These are phyloP conservation scores for Alosa sapidissima DNA, from an alignment of 2,797 vertebrate species.

Conservation along the genomic window DNA sequence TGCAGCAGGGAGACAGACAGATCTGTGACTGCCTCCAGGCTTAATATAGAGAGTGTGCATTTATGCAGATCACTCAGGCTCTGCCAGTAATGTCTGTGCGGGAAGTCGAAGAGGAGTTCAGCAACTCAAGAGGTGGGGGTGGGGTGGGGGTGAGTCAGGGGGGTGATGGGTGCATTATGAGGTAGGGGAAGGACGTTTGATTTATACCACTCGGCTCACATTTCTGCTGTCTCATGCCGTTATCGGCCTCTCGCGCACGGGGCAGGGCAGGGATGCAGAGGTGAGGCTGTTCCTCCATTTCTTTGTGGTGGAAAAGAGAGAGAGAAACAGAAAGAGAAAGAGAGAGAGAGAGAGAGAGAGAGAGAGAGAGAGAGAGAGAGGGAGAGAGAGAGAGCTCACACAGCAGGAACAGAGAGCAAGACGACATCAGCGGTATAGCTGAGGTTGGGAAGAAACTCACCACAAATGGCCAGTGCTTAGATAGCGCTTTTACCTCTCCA, in stretches of 20 bases:
- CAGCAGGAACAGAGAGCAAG: neutral
- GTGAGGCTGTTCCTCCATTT: constrained; percentile 16
- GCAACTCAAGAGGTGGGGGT: constrained; percentile 16
- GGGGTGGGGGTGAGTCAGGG: neutral
- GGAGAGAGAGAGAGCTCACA: neutral
- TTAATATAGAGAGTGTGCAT: neutral
- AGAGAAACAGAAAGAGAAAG: neutral
- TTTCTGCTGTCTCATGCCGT: constrained; percentile 58
- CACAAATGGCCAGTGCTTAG: neutral
- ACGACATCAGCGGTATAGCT: constrained; percentile 16
- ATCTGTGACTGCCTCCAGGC: neutral
- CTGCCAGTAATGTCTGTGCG: constrained; percentile 39
- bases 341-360: neutral
- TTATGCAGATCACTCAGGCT: constrained; percentile 34
- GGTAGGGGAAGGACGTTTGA: constrained; percentile 34
- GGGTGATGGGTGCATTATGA: constrained; percentile 7
- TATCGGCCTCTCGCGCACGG: constrained; percentile 17
- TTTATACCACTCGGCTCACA: constrained; percentile 49
- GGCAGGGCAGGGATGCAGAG: constrained; percentile 27
- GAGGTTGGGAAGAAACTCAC: neutral
- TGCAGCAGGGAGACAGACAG: neutral
- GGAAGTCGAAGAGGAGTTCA: constrained; percentile 24
- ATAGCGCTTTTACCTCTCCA: neutral
- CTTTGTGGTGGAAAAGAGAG: neutral
- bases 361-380: no score